Conservation (phyloP, 2,797 vertebrate genomes). For the Atherinosoma microstoma region DNA sequence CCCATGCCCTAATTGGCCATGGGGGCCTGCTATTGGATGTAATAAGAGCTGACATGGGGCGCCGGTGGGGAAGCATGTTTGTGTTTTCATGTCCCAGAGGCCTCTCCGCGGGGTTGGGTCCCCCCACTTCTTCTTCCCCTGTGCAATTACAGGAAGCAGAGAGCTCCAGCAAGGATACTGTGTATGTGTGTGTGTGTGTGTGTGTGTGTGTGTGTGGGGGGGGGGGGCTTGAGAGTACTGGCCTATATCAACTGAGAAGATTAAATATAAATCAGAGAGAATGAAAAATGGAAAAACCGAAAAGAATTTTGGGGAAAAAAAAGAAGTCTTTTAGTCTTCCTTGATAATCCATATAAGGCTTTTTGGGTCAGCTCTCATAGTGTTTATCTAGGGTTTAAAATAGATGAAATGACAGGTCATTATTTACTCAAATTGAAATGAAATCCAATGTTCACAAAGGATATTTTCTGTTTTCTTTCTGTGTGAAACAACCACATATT, state of each 20-base stretch:
- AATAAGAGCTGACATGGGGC: slow-evolving; percentile 65
- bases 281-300: neutral
- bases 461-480: neutral
- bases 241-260: slow-evolving; percentile 16
- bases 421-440: neutral
- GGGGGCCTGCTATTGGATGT: slow-evolving; percentile 42
- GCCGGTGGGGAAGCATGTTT: slow-evolving; percentile 58
- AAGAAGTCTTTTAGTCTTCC: too few species aligned
- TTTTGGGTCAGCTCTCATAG: too few species aligned
- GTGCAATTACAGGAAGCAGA: slow-evolving; percentile 24
- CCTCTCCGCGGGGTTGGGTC: slow-evolving; percentile 20
- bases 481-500: neutral
- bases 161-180: slow-evolving; percentile 3
- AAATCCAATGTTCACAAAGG: neutral
- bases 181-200: slow-evolving; percentile 1
- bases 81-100: slow-evolving; percentile 32
- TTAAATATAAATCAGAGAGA: slow-evolving; percentile 24
- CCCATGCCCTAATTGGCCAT: slow-evolving; percentile 52
- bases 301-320: too few species aligned
- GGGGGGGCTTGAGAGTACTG: neutral
- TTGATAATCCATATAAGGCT: too few species aligned
- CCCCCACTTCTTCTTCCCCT: neutral
- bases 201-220: slow-evolving; percentile 4
- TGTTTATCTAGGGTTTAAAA: neutral
- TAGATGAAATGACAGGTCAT: neutral